Conservation (phyloP, 1,140 invertebrate species). For the Drosophila sp. region DNA sequence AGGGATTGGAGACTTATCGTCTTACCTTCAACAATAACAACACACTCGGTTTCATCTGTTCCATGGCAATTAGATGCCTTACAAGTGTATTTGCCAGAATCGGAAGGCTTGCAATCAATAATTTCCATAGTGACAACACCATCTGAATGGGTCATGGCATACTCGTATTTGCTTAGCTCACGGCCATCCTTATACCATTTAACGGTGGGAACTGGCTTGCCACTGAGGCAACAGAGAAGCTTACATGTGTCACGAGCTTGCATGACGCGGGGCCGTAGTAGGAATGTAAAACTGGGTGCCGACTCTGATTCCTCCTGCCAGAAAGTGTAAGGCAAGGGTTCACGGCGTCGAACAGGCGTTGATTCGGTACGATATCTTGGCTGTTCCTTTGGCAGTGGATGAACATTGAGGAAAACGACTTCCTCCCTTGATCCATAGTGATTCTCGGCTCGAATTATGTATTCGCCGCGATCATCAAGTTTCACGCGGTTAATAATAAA, state of each 20-base stretch:
- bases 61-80: conserved; percentile 96
- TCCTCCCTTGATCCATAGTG: conserved; percentile 98
- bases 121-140: conserved; percentile 99
- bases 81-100: conserved; percentile 98
- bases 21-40: conserved; percentile 98
- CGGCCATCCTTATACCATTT: conserved; percentile 96
- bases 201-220: conserved; percentile 96
- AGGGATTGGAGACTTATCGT: background rate
- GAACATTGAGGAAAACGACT: conserved; percentile 98
- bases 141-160: conserved; percentile 94
- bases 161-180: conserved; percentile 96
- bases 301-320: conserved; percentile 95
- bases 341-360: conserved; percentile 89
- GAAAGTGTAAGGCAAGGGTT: conserved; percentile 90
- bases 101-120: conserved; percentile 95
- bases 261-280: conserved; percentile 98
- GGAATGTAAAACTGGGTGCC: conserved; percentile 98
- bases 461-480: conserved; percentile 97
- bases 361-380: conserved; percentile 91
- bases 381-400: conserved; percentile 93
- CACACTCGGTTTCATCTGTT: conserved; percentile 96
- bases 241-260: conserved; percentile 97
- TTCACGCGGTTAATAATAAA: conserved; percentile 98
- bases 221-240: conserved; percentile 97
- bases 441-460: conserved; percentile 98